Evolutionary conservation across 2,888 invertebrate species (phyloP), one percentile per base, ranked within the genome.

Genomic region (Mythimna lalbum): DNA sequence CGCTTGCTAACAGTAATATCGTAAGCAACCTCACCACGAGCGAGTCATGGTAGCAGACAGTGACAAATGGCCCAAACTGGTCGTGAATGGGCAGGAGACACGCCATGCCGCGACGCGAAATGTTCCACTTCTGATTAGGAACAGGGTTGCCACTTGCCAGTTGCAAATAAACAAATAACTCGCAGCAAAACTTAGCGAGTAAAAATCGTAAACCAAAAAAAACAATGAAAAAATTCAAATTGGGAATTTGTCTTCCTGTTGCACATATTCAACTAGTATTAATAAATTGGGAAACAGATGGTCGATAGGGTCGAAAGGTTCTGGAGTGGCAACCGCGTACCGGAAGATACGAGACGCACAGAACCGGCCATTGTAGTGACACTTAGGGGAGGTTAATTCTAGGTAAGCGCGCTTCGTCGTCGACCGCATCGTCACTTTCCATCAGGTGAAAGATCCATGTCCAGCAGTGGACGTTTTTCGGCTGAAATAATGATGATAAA

Each of bases 111-210:
- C 55, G 59, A 62, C 80, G 70, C 59, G 47, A 78, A 81, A 59
- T 81, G 82, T 81, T 63, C 78, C 62, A 71, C 31, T 78, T 78
- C 64, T 78, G 78, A 81, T 81, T 81, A 81, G 53, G 17, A 50
- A 19, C 61, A 81, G 82, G 77, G 77, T 56, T 81, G 78, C 53
- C 72, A 59, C 71, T 63, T 77, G 64, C 53, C 72, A 59, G 78
- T 63, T 77, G 64, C 36, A 55, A 64, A 79, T 50, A 63, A 31
- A 23, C 19, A 53, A 36, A 5, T 21, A 4, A 31, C 12, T 23
- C 55, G 39, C 19, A 21, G n/a, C 14, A 31, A n/a, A 19, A n/a
- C 9, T 23, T 43, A 21, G 6, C 19, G 23, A 10, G 33, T 19
- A 33, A 21, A 49, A 50, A 17, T 5, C 5, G 17, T 2, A 12